Evolutionary conservation across 2,797 vertebrate genomes (phyloP).

Genomic region (Cossypha caffra): DNA sequence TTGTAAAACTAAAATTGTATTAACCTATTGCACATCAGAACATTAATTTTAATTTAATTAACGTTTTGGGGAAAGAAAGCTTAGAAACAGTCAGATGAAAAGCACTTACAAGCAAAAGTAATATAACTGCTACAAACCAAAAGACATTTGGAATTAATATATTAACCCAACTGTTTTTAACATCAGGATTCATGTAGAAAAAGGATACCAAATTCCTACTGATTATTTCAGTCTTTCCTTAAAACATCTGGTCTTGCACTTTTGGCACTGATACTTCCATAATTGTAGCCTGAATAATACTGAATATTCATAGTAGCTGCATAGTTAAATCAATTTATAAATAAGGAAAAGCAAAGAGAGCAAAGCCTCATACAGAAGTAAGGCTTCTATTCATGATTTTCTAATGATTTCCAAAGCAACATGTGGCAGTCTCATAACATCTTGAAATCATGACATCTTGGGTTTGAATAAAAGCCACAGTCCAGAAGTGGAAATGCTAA

Average conservation of each 20-base stretch:
- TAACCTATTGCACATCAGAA: not conserved
- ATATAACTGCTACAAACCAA: not conserved
- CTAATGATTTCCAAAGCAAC: not conserved
- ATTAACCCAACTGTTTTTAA: not conserved
- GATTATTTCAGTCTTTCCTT: not conserved
- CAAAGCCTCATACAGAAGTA: not conserved
- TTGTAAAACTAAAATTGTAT: not conserved
- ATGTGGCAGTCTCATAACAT: not conserved
- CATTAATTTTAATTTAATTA: slow-evolving; percentile 35
- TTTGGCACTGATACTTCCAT: not conserved
- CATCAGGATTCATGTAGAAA: not conserved
- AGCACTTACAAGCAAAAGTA: not conserved
- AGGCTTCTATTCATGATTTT: not conserved
- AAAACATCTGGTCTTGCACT: not conserved
- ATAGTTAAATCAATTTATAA: not conserved
- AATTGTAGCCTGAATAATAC: not conserved
- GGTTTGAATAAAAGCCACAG: not conserved
- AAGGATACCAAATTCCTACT: not conserved
- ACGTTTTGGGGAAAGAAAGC: not conserved
- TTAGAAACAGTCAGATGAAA: not conserved
- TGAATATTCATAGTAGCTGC: not conserved
- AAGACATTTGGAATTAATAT: not conserved
- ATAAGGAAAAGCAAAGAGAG: not conserved
- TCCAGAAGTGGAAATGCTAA: not conserved
- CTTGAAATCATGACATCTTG: not conserved